These are phyloP conservation scores for Sesia apiformis DNA, from an alignment of 2,888 invertebrate genomes.

Conservation along the genomic window DNA sequence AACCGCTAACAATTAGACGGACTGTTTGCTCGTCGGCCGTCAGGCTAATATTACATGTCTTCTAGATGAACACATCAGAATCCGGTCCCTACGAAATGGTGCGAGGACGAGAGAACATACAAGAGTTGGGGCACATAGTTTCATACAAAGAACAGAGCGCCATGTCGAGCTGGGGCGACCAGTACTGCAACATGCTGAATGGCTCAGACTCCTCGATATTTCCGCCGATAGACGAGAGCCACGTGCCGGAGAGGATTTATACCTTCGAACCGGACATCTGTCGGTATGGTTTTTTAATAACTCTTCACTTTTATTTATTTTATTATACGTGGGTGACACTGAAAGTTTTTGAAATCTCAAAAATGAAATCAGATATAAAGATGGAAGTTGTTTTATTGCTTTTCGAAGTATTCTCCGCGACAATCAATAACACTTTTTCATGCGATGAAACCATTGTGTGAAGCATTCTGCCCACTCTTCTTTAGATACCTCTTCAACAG, in stretches of 20 bases:
- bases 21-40: no score
- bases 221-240: slow-evolving; percentile 54
- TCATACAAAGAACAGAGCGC: slow-evolving; percentile 46
- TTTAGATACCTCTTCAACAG: no score
- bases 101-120: slow-evolving; percentile 64
- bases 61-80: slow-evolving; percentile 67
- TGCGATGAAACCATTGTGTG: no score
- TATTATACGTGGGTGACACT: no score
- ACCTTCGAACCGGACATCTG: slow-evolving; percentile 74
- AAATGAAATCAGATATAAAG: no score
- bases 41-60: neutral
- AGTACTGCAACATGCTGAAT: slow-evolving; percentile 66
- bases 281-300: slow-evolving; percentile 39
- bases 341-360: no score
- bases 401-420: no score
- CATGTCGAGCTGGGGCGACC: slow-evolving; percentile 47
- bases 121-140: slow-evolving; percentile 61
- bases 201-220: slow-evolving; percentile 74
- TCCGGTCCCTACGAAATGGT: slow-evolving; percentile 72
- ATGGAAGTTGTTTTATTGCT: no score
- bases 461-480: no score
- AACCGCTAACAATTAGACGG: no score
- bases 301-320: no score
- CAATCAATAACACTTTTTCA: no score
- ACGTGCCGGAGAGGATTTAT: slow-evolving; percentile 45